Percentiles rank a stretch among this genome's conserved stretches.
These are phyloP conservation scores for Pissodes strobi DNA, from an alignment of 1,140 invertebrate genomes.

Conservation along the genomic window DNA sequence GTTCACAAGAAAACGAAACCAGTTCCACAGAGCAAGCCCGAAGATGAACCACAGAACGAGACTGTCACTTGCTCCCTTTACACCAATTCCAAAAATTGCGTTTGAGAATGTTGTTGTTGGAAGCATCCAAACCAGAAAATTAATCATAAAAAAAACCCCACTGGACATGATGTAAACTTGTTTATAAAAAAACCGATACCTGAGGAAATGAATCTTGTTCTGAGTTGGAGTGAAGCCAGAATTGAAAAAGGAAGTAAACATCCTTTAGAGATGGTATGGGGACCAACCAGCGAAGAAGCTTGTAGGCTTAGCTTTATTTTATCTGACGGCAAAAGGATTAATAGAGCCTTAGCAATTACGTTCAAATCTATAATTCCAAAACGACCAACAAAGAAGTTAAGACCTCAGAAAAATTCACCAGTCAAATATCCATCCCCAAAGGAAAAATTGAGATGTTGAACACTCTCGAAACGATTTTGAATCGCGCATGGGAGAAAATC, in stretches of 20 bases:
- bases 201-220: slow-evolving; percentile 60
- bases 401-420: slow-evolving; percentile 21
- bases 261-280: slow-evolving; percentile 65
- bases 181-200: slow-evolving; percentile 62
- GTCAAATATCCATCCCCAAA: background rate
- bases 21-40: background rate
- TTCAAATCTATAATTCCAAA: no score
- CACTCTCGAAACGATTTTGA: slow-evolving; percentile 9
- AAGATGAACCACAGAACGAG: slow-evolving; percentile 28
- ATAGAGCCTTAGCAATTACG: no score
- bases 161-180: slow-evolving; percentile 58
- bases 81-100: slow-evolving; percentile 62
- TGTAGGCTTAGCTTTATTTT: no score
- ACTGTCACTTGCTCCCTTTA: slow-evolving; percentile 65
- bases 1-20: slow-evolving; percentile 7
- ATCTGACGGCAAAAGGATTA: no score
- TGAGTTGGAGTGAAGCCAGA: slow-evolving; percentile 59
- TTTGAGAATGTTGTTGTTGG: slow-evolving; percentile 67
- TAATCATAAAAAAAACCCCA: slow-evolving; percentile 66
- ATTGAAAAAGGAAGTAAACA: slow-evolving; percentile 57
- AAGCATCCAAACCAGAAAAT: slow-evolving; percentile 56
- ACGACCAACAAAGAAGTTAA: slow-evolving; percentile 25
- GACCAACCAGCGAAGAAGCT: no score
- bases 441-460: background rate
- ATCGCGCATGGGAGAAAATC: slow-evolving; percentile 12